Conservation (phyloP, 1,140 invertebrate species). For the Globodera rostochiensis region DNA sequence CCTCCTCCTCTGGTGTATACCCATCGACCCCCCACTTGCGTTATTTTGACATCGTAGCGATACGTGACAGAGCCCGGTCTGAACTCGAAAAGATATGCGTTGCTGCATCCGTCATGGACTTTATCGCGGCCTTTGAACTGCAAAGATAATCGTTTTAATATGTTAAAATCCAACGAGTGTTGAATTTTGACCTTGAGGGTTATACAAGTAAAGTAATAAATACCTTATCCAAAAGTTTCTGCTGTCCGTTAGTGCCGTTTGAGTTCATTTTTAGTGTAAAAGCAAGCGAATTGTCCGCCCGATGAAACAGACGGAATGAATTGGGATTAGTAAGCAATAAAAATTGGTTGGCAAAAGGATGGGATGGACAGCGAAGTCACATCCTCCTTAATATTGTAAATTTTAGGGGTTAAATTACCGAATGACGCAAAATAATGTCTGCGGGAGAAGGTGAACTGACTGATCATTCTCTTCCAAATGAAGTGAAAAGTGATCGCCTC, state of each 20-base stretch:
- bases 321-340: neutral
- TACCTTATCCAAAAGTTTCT: neutral
- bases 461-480: neutral
- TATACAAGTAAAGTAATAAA: neutral
- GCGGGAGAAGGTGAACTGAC: neutral
- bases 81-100: slow-evolving; percentile 11
- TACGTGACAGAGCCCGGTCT: slow-evolving; percentile 17
- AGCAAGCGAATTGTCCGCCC: neutral
- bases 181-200: neutral
- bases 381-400: neutral
- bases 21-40: neutral
- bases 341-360: neutral
- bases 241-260: neutral
- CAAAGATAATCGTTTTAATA: neutral
- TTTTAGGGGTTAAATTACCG: neutral
- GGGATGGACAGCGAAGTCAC: neutral
- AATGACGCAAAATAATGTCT: neutral
- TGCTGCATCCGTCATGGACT: slow-evolving; percentile 4
- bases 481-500: neutral
- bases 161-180: too few species aligned
- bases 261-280: neutral
- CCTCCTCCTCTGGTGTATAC: neutral
- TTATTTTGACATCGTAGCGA: slow-evolving; percentile 23
- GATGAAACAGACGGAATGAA: neutral
- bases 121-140: neutral